Evolutionary conservation across 2,888 invertebrate species (phyloP).

Genomic region (Bombylius discolor): DNA sequence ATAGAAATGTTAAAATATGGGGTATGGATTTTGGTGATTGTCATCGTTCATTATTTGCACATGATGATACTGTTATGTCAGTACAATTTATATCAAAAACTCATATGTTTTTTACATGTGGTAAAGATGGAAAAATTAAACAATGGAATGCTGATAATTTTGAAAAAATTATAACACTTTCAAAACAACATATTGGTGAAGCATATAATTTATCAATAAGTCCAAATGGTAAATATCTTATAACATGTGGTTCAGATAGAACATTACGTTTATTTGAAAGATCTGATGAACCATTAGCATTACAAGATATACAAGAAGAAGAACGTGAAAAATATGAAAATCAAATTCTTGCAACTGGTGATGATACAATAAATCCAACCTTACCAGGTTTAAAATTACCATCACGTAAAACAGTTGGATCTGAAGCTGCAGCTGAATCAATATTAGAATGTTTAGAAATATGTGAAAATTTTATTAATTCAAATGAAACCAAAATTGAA

Average conservation of each 20-base stretch:
- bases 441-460: slow-evolving; percentile 83
- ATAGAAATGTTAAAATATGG: slow-evolving; percentile 95
- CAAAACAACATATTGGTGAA: slow-evolving; percentile 81
- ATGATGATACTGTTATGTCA: slow-evolving; percentile 87
- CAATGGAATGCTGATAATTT: slow-evolving; percentile 95
- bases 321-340: slow-evolving; percentile 66
- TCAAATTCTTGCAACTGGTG: slow-evolving; percentile 54
- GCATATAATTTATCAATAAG: slow-evolving; percentile 64
- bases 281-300: slow-evolving; percentile 77
- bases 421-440: slow-evolving; percentile 58
- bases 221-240: slow-evolving; percentile 64
- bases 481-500: slow-evolving; percentile 24
- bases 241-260: slow-evolving; percentile 75
- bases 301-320: slow-evolving; percentile 81
- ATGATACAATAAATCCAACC: slow-evolving; percentile 53
- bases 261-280: slow-evolving; percentile 76
- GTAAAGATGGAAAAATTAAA: slow-evolving; percentile 88
- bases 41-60: slow-evolving; percentile 88
- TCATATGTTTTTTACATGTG: slow-evolving; percentile 85
- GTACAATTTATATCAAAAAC: slow-evolving; percentile 81
- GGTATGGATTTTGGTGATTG: slow-evolving; percentile 99
- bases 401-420: slow-evolving; percentile 53
- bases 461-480: slow-evolving; percentile 45
- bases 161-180: slow-evolving; percentile 74
- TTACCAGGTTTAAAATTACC: slow-evolving; percentile 68